These are phyloP conservation scores for Nasonia longicornis DNA, from an alignment of 1,140 invertebrate species.

Conservation along the genomic window DNA sequence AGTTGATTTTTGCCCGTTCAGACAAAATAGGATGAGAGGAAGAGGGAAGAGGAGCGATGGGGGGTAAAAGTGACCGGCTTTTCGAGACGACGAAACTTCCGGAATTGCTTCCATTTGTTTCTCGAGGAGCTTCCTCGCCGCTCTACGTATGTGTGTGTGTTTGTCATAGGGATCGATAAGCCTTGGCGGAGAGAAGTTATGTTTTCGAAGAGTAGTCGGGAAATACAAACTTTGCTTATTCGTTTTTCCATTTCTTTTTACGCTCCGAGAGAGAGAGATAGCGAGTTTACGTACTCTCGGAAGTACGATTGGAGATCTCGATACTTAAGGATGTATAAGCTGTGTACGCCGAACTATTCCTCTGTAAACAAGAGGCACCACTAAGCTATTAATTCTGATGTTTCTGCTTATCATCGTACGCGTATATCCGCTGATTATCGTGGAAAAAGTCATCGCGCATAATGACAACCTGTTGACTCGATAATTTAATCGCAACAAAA, in stretches of 20 bases:
- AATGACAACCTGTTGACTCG: neutral
- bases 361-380: neutral
- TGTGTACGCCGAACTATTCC: neutral
- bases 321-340: neutral
- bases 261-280: too few species aligned
- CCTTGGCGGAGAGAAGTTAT: slow-evolving; percentile 11
- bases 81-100: slow-evolving; percentile 5
- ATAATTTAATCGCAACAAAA: neutral
- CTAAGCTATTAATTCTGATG: neutral
- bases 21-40: neutral
- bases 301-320: too few species aligned
- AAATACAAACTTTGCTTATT: slow-evolving; percentile 12
- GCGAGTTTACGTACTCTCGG: too few species aligned
- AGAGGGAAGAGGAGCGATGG: neutral
- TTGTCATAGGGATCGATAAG: slow-evolving; percentile 22
- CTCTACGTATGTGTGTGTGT: neutral
- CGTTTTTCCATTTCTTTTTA: neutral
- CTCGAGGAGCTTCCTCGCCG: neutral
- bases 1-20: neutral
- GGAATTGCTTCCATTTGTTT: slow-evolving; percentile 33
- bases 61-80: neutral
- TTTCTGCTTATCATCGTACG: too few species aligned
- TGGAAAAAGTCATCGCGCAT: too few species aligned
- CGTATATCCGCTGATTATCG: too few species aligned
- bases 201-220: neutral